Evolutionary conservation across 1,140 invertebrate genomes (phyloP).

Genomic region (Drusus annulatus): DNA sequence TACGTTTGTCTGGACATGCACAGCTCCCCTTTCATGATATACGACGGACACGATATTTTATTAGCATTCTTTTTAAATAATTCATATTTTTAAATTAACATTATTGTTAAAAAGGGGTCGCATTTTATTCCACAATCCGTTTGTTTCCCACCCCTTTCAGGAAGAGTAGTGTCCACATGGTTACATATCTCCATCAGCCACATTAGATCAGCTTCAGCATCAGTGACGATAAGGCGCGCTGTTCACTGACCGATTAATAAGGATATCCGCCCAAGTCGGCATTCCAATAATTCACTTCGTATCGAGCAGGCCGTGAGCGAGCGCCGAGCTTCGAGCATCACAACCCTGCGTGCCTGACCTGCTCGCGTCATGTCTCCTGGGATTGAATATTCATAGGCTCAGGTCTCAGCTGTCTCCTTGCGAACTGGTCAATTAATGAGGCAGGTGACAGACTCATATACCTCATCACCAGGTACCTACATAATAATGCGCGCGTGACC

Average conservation of each 20-base stretch:
- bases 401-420: not conserved
- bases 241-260: conserved; percentile 16
- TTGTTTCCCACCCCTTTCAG: not conserved
- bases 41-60: too few relatives aligned
- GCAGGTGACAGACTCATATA: not conserved
- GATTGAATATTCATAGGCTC: too few relatives aligned
- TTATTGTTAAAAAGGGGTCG: too few relatives aligned
- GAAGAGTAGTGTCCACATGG: not conserved
- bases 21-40: too few relatives aligned
- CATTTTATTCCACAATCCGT: too few relatives aligned
- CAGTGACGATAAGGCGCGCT: conserved; percentile 3
- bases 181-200: conserved; percentile 1
- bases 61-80: too few relatives aligned
- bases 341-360: too few relatives aligned
- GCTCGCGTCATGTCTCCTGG: too few relatives aligned
- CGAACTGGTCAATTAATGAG: not conserved
- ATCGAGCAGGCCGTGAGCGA: not conserved
- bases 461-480: not conserved
- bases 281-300: conserved; percentile 10
- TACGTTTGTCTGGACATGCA: too few relatives aligned
- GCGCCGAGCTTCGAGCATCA: not conserved
- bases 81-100: too few relatives aligned
- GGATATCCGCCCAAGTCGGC: conserved; percentile 21
- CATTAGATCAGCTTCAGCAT: not conserved
- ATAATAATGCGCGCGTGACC: conserved; percentile 15